Base-by-base conservation (phyloP, 2,888 invertebrate genomes). In the Cephus runcator region DNA sequence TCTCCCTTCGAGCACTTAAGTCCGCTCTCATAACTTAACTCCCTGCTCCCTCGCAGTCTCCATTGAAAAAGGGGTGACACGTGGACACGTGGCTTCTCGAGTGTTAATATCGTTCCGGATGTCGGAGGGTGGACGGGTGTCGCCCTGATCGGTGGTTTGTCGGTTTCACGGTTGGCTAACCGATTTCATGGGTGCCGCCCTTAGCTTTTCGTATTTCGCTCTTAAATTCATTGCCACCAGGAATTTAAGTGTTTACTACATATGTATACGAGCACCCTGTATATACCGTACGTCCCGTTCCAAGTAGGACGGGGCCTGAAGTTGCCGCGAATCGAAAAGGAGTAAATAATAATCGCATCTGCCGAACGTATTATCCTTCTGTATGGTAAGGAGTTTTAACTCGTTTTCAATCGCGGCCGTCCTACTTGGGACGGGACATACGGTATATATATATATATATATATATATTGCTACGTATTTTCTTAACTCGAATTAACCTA, bases 91-190 rank as follows among this genome's bases (percentile, higher is more conserved):
- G 83, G 80, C 86, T 79, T 77, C 76, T 83, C 77, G 80, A 84
- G 85, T 83, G 85, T 86, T 85, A 86, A 87, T 84, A 83, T 79
- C 56, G 23, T 56, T 56, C 56, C 56, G 56, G 56, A 23, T 23
- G 23, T 23, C 35, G 56, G 56, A 56, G 56, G 56, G 56, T 23
- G 23, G 9, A 23, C 9, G 23, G 9, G 56, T 23, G 56, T 56
- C 56, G 56, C 23, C 2, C 9, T 56, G 56, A 56, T 23, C 23
- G 23, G 56, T 23, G 56, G 23, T 56, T 56, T 56, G 2, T 56
- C 56, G 56, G 40, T 40, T 40, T 40, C 15, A 15, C 40, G 40
- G 56, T 9, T 23, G 56, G 56, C 56, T 9, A 56, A 56, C 56
- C 56, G 56, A 56, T 56, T 56, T 56, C 23, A 23, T 56, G 56